Percentiles rank a stretch among this genome's conserved stretches.
Evolutionary conservation across 2,888 invertebrate species (phyloP).

Genomic region (Gnatocerus cornutus): DNA sequence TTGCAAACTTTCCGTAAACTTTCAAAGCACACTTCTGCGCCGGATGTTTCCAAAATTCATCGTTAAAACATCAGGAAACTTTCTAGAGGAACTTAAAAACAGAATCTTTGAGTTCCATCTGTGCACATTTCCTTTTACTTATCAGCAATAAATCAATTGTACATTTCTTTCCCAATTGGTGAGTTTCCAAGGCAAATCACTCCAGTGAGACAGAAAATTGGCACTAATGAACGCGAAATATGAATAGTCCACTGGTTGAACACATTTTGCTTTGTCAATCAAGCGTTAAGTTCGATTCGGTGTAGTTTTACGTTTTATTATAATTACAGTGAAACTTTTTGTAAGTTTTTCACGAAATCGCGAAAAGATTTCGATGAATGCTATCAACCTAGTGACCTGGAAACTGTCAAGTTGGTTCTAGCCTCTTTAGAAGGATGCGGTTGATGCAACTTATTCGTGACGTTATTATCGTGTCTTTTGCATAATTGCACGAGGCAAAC

Average conservation of each 20-base stretch:
- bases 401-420: not conserved
- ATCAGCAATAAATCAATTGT: not conserved
- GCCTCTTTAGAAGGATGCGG: not conserved
- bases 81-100: not conserved
- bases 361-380: not conserved
- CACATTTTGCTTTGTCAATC: slow-evolving; percentile 13
- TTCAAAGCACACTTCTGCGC: no score
- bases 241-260: not conserved
- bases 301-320: slow-evolving; percentile 1
- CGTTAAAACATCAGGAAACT: slow-evolving; percentile 6
- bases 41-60: not conserved
- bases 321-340: slow-evolving; percentile 12
- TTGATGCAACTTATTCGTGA: slow-evolving; percentile 10
- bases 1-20: no score
- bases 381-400: slow-evolving; percentile 23
- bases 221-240: not conserved
- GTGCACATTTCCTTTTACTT: slow-evolving; percentile 13
- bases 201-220: slow-evolving; percentile 1
- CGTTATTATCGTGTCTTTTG: slow-evolving; percentile 12
- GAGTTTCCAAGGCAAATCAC: slow-evolving; percentile 20
- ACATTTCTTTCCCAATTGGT: slow-evolving; percentile 7
- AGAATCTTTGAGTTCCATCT: not conserved
- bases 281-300: slow-evolving; percentile 16
- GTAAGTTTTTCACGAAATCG: slow-evolving; percentile 8
- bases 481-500: not conserved